These are phyloP conservation scores for Cygnus olor DNA, from an alignment of 2,797 vertebrate species.

Conservation along the genomic window DNA sequence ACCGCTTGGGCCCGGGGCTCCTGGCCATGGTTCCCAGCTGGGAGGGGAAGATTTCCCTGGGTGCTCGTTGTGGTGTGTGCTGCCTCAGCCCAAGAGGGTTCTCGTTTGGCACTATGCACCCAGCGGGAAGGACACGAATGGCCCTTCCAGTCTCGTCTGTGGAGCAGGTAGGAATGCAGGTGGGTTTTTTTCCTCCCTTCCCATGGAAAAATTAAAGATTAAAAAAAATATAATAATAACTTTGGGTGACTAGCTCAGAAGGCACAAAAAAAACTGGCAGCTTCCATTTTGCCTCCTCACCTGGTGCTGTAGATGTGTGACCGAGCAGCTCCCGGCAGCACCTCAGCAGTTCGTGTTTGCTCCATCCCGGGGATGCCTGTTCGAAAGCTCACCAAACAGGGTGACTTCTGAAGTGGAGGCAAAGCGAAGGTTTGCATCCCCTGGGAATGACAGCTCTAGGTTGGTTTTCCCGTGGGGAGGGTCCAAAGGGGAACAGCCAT, in stretches of 20 bases:
- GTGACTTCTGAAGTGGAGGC: background rate
- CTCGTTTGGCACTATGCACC: accelerated
- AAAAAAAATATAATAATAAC: too few relatives aligned
- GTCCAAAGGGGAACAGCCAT: background rate
- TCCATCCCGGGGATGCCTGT: accelerated
- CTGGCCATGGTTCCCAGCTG: background rate
- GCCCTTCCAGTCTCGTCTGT: background rate
- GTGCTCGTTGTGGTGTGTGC: background rate
- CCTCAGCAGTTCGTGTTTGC: accelerated
- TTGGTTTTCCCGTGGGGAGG: background rate
- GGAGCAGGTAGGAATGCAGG: background rate
- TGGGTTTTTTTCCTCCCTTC: background rate
- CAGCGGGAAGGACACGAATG: background rate
- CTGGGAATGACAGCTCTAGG: background rate
- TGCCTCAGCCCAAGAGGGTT: background rate
- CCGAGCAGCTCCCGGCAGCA: accelerated
- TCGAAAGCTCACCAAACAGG: accelerated
- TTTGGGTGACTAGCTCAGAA: too few relatives aligned
- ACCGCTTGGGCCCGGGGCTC: background rate
- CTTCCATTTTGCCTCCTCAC: background rate
- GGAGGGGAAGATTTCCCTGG: too few relatives aligned
- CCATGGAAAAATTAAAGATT: background rate
- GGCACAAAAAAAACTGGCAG: background rate
- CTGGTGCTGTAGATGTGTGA: accelerated
- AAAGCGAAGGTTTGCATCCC: accelerated